Evolutionary conservation across 2,797 vertebrate species (phyloP).

Genomic region (Knipowitschia caucasica): DNA sequence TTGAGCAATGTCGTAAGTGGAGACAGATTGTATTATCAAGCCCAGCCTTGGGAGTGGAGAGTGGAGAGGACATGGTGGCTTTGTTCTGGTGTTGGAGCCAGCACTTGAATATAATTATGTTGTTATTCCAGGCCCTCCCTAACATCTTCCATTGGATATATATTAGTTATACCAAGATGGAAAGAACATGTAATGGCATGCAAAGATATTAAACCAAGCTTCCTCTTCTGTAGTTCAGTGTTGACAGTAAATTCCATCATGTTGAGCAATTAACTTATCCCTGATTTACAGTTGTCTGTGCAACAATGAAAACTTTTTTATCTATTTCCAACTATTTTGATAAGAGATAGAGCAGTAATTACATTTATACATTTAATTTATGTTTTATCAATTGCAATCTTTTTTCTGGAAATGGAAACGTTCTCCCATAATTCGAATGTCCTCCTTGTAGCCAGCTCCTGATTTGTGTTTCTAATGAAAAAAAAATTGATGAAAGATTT

Average conservation of each 20-base stretch:
- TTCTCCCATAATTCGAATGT: too few relatives aligned
- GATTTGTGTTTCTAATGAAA: too few relatives aligned
- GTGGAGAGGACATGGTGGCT: conserved; percentile 50
- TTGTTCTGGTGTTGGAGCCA: conserved; percentile 52
- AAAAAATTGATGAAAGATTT: too few relatives aligned
- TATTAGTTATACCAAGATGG: conserved; percentile 65
- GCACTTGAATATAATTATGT: conserved; percentile 56
- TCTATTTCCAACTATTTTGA: too few relatives aligned
- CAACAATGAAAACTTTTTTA: too few relatives aligned
- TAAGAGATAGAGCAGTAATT: too few relatives aligned
- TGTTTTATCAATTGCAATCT: too few relatives aligned
- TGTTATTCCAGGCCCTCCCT: conserved; percentile 58
- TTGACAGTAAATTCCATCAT: neutral
- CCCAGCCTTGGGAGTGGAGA: conserved; percentile 58
- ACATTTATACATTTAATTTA: too few relatives aligned
- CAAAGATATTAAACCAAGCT: conserved; percentile 35
- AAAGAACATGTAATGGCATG: conserved; percentile 49
- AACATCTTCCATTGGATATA: conserved; percentile 61
- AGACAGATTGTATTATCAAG: conserved; percentile 34
- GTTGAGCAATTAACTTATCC: neutral
- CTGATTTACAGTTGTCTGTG: neutral
- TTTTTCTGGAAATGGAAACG: too few relatives aligned
- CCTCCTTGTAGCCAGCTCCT: too few relatives aligned
- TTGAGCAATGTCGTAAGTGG: conserved; percentile 39
- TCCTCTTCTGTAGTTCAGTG: neutral